Conservation (phyloP, 2,113 vertebrate species). For the Donacobius atricapilla region DNA sequence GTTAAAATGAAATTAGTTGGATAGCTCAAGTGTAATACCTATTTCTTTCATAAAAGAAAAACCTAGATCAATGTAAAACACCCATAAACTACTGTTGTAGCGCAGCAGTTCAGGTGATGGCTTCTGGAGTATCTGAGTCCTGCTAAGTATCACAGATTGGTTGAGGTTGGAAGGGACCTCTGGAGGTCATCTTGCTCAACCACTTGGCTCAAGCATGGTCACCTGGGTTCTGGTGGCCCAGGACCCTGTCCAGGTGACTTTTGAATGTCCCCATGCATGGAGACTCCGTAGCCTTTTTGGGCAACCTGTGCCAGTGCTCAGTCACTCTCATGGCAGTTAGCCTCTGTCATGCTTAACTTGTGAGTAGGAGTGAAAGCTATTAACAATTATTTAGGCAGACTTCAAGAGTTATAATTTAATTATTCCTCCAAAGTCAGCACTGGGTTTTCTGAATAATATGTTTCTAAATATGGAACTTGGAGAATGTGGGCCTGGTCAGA, state of each 20-base stretch:
- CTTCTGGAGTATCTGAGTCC: background rate
- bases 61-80: background rate
- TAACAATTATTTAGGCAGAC: background rate
- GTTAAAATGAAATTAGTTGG: background rate
- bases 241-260: background rate
- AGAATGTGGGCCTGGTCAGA: background rate
- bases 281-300: background rate
- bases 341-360: background rate
- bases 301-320: background rate
- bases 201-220: background rate
- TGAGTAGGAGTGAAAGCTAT: background rate
- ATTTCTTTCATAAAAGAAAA: background rate
- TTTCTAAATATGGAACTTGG: background rate
- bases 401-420: background rate
- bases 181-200: background rate
- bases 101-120: background rate
- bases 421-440: background rate
- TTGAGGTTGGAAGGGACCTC: background rate
- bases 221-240: background rate
- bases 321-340: background rate
- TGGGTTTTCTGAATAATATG: background rate
- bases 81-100: background rate
- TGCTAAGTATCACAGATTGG: background rate
- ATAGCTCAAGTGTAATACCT: background rate
- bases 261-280: background rate